A percentile compares a stretch with the other conserved stretches of the same genome.
phyloP scores from a whole-genome alignment of 2,888 invertebrate genomes.

The Drosophila robusta region DNA sequence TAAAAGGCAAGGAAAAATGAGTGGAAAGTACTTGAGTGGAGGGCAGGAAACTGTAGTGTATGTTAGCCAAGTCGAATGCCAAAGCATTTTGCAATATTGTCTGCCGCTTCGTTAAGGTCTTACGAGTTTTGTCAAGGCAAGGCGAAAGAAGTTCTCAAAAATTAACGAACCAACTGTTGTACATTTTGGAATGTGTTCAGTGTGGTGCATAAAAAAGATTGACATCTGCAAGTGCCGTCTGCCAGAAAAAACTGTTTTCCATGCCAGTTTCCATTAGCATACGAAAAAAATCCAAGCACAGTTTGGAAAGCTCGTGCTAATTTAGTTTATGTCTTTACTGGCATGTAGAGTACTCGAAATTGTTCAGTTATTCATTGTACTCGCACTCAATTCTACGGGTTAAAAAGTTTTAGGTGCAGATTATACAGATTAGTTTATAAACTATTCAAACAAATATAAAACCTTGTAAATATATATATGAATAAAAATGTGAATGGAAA shows the following conservation, averaged over 20 bases:
- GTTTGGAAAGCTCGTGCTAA: constrained; percentile 3
- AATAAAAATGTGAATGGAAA: too few relatives aligned
- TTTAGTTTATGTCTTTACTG: not conserved
- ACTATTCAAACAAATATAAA: too few relatives aligned
- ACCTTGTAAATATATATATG: too few relatives aligned
- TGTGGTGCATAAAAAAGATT: constrained; percentile 58
- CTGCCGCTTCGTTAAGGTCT: not conserved
- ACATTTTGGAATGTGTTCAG: constrained; percentile 38
- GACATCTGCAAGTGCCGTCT: constrained; percentile 54
- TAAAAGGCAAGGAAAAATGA: not conserved
- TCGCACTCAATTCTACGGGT: too few relatives aligned
- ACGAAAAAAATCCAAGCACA: not conserved
- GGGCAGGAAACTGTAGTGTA: constrained; percentile 18
- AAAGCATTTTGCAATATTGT: constrained; percentile 45
- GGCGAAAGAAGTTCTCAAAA: constrained; percentile 54
- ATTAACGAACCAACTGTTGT: constrained; percentile 76
- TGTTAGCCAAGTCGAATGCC: constrained; percentile 36
- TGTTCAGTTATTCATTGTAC: not conserved
- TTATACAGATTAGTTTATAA: too few relatives aligned
- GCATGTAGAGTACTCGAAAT: not conserved
- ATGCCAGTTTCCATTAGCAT: constrained; percentile 21
- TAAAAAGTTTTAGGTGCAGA: too few relatives aligned
- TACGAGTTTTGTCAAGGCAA: constrained; percentile 35
- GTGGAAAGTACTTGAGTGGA: constrained; percentile 27
- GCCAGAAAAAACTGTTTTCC: constrained; percentile 32